Base-by-base conservation (phyloP, 2,888 invertebrate genomes). In the Emmelina monodactyla region DNA sequence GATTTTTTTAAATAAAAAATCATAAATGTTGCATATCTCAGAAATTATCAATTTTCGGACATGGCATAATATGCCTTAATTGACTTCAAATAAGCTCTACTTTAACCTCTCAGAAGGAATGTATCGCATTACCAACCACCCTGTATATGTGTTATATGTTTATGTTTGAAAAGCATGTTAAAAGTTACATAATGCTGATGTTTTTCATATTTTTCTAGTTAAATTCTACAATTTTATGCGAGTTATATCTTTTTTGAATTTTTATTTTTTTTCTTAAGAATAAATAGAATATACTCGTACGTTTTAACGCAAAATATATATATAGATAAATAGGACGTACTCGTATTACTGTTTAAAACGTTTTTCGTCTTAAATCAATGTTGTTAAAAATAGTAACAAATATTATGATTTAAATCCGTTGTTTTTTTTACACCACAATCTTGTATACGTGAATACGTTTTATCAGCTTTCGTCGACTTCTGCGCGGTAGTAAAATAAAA, bases 381-480 rank as follows among this genome's bases (percentile, higher is more conserved):
- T 29, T 5, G 29, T 13, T 13, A 29, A 29, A 29, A 29, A 29
- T 13, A 29, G 29, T 31, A 31, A 15, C 11, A 16, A 16, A 31
- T 32, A 32, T 32, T 32, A 32, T 19, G 19, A 32, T 19, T 19
- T 16, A 11, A 19, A 11, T 13, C 3, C 2, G 32, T 22, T 16
- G 12, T 22, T 16, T 32, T 32, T 32, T 32, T 32, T 19, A 19
- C 19, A 16, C 10, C 11, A 12, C 32, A 22, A 22, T 32, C 22
- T 32, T 32, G 32, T 32, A 32, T 32, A 32, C 32, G 22, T 22
- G 32, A 32, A 11, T 16, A 32, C n/a, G 4, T 29, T 29, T 29
- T 29, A 13, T 5, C 13, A 13, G 69, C 41, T 72, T 29, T 5
- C 13, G 13, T n/a, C n/a, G n/a, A n/a, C 22, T 32, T 7, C 32